These are phyloP conservation scores for Ochotona curzoniae DNA, from an alignment of 2,113 vertebrate genomes.

Conservation along the genomic window DNA sequence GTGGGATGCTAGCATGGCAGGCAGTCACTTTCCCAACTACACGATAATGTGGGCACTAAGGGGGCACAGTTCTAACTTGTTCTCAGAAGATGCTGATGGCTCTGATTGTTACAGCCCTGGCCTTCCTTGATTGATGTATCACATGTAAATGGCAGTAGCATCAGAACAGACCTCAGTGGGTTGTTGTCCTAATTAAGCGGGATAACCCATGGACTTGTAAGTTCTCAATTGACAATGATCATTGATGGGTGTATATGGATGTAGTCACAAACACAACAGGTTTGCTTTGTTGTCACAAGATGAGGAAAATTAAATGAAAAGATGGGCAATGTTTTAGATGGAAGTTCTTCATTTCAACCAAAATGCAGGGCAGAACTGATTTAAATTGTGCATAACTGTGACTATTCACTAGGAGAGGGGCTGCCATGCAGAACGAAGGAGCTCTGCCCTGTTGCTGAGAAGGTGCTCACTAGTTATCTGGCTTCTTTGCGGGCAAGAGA, in stretches of 20 bases:
- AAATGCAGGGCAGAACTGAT: neutral
- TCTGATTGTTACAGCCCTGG: neutral
- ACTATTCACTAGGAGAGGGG: too few relatives aligned
- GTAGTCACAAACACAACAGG: accelerated
- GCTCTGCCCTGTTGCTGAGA: neutral
- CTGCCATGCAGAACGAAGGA: neutral
- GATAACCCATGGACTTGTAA: neutral
- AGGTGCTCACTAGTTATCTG: neutral
- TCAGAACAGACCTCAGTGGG: neutral
- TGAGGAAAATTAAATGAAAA: neutral
- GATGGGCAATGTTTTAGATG: neutral
- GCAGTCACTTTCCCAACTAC: too few relatives aligned
- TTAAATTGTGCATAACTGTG: neutral
- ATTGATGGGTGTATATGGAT: neutral
- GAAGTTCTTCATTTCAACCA: neutral
- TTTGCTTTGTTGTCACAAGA: neutral
- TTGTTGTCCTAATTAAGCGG: neutral
- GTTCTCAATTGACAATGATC: neutral
- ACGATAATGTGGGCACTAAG: too few relatives aligned
- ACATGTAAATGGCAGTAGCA: neutral
- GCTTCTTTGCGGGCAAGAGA: neutral
- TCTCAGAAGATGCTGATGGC: neutral
- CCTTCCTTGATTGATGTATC: neutral
- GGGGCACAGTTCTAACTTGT: neutral
- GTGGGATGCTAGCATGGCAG: too few relatives aligned